A percentile compares a stretch with the other conserved stretches of the same genome.
phyloP scores from a whole-genome alignment of 2,797 vertebrate species.

The Peromyscus aztecus region DNA sequence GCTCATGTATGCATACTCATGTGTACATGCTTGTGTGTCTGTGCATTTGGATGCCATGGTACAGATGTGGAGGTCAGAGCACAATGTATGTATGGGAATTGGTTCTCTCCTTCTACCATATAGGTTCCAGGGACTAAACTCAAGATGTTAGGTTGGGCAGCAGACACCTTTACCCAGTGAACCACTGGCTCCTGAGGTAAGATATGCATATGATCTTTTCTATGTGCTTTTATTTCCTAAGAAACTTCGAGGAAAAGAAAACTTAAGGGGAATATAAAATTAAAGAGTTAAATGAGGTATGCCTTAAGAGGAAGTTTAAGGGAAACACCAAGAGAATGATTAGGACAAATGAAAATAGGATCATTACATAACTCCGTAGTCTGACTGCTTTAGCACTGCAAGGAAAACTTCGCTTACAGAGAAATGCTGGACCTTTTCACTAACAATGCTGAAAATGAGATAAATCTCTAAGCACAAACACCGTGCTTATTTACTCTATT shows the following conservation, averaged over 20 bases:
- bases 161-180: neutral
- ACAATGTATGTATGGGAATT: too few relatives aligned
- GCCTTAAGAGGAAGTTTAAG: neutral
- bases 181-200: neutral
- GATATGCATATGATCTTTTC: neutral
- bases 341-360: conserved; percentile 9
- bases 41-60: too few relatives aligned
- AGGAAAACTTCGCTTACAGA: conserved; percentile 52
- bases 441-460: conserved; percentile 61
- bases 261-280: conserved; percentile 3
- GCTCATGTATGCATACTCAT: neutral
- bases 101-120: neutral
- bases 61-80: neutral
- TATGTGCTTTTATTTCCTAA: conserved; percentile 53
- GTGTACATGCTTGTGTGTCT: neutral
- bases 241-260: conserved; percentile 35
- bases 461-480: conserved; percentile 26
- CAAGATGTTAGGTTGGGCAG: neutral
- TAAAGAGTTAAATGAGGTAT: conserved; percentile 21
- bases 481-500: neutral
- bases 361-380: neutral
- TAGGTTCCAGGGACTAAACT: neutral
- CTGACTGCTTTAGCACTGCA: neutral
- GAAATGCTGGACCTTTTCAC: conserved; percentile 16
- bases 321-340: conserved; percentile 35